Conservation (phyloP, 2,888 invertebrate genomes). For the Spialia ferax region DNA sequence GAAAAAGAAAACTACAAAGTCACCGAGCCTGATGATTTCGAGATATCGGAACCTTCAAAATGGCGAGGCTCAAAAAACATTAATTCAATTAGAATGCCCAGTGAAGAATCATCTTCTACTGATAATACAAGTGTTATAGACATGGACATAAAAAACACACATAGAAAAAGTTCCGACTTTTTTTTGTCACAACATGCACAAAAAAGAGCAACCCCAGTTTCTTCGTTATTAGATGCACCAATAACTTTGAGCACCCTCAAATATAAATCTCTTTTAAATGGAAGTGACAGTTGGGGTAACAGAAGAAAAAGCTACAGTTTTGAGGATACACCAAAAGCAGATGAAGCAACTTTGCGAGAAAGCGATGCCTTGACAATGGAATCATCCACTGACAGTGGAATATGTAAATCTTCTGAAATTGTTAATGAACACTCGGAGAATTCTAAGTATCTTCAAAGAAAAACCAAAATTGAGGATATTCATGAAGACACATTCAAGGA, state of each 20-base stretch:
- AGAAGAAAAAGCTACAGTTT: constrained; percentile 93
- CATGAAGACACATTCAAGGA: constrained; percentile 74
- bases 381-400: constrained; percentile 92
- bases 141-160: constrained; percentile 64
- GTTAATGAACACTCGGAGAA: constrained; percentile 74
- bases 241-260: constrained; percentile 73
- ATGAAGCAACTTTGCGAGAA: constrained; percentile 64
- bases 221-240: constrained; percentile 65
- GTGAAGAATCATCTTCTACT: constrained; percentile 82
- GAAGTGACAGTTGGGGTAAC: constrained; percentile 88
- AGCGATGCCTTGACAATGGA: constrained; percentile 87
- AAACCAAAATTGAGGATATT: constrained; percentile 55
- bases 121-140: constrained; percentile 81
- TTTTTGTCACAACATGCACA: constrained; percentile 51
- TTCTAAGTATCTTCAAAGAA: constrained; percentile 53
- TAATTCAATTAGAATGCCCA: constrained; percentile 89
- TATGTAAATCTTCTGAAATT: constrained; percentile 91
- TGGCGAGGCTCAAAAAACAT: constrained; percentile 90
- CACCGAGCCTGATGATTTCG: constrained; percentile 85
- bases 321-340: constrained; percentile 74
- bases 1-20: constrained; percentile 78
- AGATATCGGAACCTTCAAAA: constrained; percentile 85
- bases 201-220: constrained; percentile 66
- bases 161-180: constrained; percentile 59
- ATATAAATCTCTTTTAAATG: constrained; percentile 76